Conservation (phyloP, 2,888 invertebrate genomes). For the Tachystola acroxantha region DNA sequence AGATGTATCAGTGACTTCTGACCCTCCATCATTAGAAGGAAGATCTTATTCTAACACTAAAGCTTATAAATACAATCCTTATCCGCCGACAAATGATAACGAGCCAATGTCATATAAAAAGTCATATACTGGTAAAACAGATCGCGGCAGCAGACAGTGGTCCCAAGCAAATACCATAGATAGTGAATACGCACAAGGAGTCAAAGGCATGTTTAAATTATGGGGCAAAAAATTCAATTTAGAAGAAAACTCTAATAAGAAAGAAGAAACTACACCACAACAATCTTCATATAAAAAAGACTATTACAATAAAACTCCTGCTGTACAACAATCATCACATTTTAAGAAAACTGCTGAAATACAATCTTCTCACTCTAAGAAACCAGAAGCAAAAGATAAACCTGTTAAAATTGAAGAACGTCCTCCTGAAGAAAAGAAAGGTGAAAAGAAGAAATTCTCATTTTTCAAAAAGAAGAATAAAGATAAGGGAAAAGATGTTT, state of each 20-base stretch:
- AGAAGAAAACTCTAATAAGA: slow-evolving; percentile 30
- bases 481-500: slow-evolving; percentile 24
- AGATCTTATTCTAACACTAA: slow-evolving; percentile 44
- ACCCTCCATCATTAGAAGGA: slow-evolving; percentile 53
- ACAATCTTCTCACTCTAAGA: slow-evolving; percentile 9
- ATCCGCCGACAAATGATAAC: slow-evolving; percentile 9
- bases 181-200: slow-evolving; percentile 37
- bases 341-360: slow-evolving; percentile 13
- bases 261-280: not conserved
- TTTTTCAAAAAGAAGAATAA: slow-evolving; percentile 51
- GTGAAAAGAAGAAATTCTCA: slow-evolving; percentile 44
- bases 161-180: slow-evolving; percentile 26
- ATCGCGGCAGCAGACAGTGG: slow-evolving; percentile 22
- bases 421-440: slow-evolving; percentile 22
- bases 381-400: slow-evolving; percentile 18
- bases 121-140: slow-evolving; percentile 17
- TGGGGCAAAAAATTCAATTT: slow-evolving; percentile 59
- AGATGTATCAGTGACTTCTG: slow-evolving; percentile 54
- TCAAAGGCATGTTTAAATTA: slow-evolving; percentile 56
- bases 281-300: slow-evolving; percentile 1
- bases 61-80: slow-evolving; percentile 28
- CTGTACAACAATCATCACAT: slow-evolving; percentile 16
- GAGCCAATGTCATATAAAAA: slow-evolving; percentile 15
- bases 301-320: slow-evolving; percentile 15
- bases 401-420: slow-evolving; percentile 5